Conservation (phyloP, 2,797 vertebrate genomes). For the Poeciliopsis presidionis region DNA sequence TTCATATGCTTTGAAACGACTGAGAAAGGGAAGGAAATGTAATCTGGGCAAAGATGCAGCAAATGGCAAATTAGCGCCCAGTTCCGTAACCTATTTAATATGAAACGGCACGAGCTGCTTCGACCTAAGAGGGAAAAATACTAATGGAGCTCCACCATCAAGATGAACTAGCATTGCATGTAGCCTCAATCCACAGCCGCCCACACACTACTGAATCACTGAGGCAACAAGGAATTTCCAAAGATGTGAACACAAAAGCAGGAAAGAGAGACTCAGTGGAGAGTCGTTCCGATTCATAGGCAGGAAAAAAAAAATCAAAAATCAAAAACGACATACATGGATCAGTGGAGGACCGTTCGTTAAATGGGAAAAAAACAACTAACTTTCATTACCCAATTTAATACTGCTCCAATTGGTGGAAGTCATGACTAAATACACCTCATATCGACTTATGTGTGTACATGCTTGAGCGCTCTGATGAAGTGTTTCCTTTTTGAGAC, state of each 20-base stretch:
- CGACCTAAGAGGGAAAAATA: background rate
- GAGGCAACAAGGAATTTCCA: background rate
- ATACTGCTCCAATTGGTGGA: constrained; percentile 21
- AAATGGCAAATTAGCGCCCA: constrained; percentile 1
- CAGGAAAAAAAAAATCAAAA: background rate
- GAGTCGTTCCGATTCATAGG: background rate
- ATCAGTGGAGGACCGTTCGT: background rate
- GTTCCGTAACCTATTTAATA: background rate
- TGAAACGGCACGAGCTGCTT: constrained; percentile 1
- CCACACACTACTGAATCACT: background rate
- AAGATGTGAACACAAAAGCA: background rate
- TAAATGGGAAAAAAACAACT: background rate
- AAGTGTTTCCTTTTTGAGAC: background rate
- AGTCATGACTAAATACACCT: background rate
- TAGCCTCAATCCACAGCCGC: background rate
- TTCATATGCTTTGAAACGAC: constrained; percentile 2
- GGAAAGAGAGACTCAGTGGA: background rate
- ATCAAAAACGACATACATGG: constrained; percentile 1
- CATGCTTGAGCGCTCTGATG: background rate
- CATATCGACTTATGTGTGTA: constrained; percentile 29
- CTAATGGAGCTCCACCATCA: background rate
- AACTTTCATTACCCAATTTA: constrained; percentile 3
- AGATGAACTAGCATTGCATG: constrained; percentile 7
- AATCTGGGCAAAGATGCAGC: background rate
- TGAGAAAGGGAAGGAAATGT: background rate